Evolutionary conservation across 2,888 invertebrate species (phyloP), one percentile per base, ranked within the genome.

Genomic region (Helicoverpa assulta): DNA sequence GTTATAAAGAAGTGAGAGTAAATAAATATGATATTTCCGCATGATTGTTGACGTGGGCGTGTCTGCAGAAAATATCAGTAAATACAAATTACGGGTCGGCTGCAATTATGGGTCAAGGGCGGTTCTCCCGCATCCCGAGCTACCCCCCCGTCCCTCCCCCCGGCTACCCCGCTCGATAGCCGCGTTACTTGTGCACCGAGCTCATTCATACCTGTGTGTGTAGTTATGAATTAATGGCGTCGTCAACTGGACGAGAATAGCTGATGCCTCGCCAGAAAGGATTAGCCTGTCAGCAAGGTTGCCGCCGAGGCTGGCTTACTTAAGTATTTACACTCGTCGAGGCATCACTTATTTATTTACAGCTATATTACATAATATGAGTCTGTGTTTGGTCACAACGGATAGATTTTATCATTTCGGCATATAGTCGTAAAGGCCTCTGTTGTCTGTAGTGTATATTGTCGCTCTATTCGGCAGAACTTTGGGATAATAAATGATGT

Each of bases 61-160:
- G 56, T 51, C 19, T 62, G 43, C 26, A 33, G 55, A 52, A 61
- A 60, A 55, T 53, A 65, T 56, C 64, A 12, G 52, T 58, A 67
- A 68, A 76, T 73, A 73, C 53, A 59, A 65, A 77, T 66, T 18
- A 71, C 56, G 40, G 37, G 56, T 37, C 53, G 50, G 58, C 18
- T 68, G 77, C 68, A 76, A 63, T 76, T 63, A 68, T 74, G 37
- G 77, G 77, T 78, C 77, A 77, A 77, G 77, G 77, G 58, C 74
- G 74, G 63, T 29, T 64, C 61, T 70, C 59, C 29, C 37, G 21
- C 26, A 14, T 7, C 37, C 26, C 71, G 18, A 26, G n/a, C 16
- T 6, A 59, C 50, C 57, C 53, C 21, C 61, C 29, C 14, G 10
- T 26, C 26, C 26, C 54, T 57, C 51, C 14, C 14, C 21, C 60